A percentile compares a stretch with the other conserved stretches of the same genome.
These are phyloP conservation scores for Ditula angustiorana DNA, from an alignment of 2,888 invertebrate species.

Conservation along the genomic window DNA sequence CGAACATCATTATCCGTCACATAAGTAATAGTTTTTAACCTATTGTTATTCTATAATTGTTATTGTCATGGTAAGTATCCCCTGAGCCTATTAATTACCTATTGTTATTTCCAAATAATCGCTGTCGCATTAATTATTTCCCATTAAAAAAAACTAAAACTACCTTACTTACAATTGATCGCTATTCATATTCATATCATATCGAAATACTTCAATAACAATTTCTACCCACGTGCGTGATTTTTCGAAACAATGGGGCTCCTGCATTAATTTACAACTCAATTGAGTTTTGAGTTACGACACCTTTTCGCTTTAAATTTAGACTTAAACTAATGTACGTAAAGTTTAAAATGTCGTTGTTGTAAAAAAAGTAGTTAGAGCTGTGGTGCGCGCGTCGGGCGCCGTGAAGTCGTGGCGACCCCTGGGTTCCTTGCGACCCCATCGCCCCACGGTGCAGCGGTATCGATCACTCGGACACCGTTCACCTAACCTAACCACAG, in stretches of 20 bases:
- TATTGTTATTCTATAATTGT: no score
- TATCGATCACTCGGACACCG: conserved; percentile 42
- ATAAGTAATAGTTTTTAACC: no score
- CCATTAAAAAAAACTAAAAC: conserved; percentile 4
- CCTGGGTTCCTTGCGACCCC: conserved; percentile 4
- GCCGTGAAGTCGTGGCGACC: conserved; percentile 55
- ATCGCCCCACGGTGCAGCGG: conserved; percentile 17
- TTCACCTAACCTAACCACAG: conserved; percentile 20
- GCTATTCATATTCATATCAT: conserved; percentile 29
- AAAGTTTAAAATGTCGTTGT: background rate
- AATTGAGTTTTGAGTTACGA: conserved; percentile 39
- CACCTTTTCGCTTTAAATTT: background rate
- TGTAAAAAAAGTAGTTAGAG: background rate
- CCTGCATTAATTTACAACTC: conserved; percentile 58
- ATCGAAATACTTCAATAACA: conserved; percentile 25
- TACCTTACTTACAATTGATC: conserved; percentile 25
- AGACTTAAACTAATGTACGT: background rate
- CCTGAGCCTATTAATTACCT: no score
- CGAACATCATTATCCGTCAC: no score
- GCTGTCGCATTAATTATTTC: conserved; percentile 5
- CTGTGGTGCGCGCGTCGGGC: conserved; percentile 60
- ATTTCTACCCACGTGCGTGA: conserved; percentile 43
- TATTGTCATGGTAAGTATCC: no score
- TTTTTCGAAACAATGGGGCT: conserved; percentile 50
- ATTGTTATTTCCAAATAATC: background rate